Evolutionary conservation across 2,113 vertebrate species (phyloP).

Genomic region (Puma concolor): DNA sequence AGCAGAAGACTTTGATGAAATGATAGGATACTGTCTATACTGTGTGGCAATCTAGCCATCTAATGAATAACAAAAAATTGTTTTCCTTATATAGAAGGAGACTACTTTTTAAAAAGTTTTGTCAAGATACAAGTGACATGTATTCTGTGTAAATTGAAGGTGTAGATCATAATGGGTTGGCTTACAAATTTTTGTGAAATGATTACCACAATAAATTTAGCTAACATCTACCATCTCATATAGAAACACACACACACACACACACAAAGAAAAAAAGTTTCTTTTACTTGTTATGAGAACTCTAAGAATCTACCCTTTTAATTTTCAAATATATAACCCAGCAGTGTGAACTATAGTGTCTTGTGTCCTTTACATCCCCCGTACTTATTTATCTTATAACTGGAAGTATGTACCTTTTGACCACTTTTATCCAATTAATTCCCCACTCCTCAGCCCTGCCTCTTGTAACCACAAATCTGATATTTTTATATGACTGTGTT

Average conservation of each 20-base stretch:
- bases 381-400: background rate
- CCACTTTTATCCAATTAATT: background rate
- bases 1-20: background rate
- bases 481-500: background rate
- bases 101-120: background rate
- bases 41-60: background rate
- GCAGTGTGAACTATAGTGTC: background rate
- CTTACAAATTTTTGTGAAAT: background rate
- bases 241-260: background rate
- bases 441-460: background rate
- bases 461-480: background rate
- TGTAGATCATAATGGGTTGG: background rate
- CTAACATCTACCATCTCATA: background rate
- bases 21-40: background rate
- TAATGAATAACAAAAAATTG: background rate
- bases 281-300: background rate
- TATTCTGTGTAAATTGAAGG: background rate
- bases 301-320: background rate
- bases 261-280: background rate
- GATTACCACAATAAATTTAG: background rate
- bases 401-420: background rate
- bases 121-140: background rate
- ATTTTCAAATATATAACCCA: background rate
- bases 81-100: background rate
- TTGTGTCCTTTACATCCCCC: background rate